Base-by-base conservation (phyloP, 2,888 invertebrate genomes). In the Tillus elongatus region DNA sequence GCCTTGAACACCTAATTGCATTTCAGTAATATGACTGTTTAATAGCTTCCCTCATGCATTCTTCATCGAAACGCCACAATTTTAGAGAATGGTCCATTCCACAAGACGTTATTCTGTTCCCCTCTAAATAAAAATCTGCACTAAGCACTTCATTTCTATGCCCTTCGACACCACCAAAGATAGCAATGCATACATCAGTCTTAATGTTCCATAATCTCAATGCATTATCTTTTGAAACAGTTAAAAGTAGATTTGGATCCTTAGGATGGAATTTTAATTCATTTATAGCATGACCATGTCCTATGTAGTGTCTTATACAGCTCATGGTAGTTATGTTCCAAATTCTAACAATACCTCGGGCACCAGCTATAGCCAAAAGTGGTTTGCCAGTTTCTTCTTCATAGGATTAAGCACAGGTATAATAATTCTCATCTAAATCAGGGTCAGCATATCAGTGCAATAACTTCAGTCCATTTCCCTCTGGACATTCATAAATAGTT, bases 21-120 rank as follows among this genome's bases (percentile, higher is more conserved):
- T 83, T 84, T 60, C 86, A 92, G 19, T 69, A 75, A 50, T 88
- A 90, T 4, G 93, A 95, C 39, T 82, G 79, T 49, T 79, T 79
- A 36, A 95, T 84, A 0, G 90, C 88, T 44, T 85, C 81, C 43
- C 81, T 73, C 70, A 95, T 86, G 4, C 79, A 79, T 0, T 84
- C 79, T 49, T 84, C 89, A 51, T 91, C 85, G 1, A 96, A 64
- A n/a, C 80, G 73, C 97, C 97, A 97, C 6, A 97, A 69, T 63
- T 95, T 95, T 3, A 97, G 67, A 0, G 93, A 93, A 62, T 98
- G 97, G 60, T 98, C 98, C 95, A 98, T 97, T 0, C 96, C 95
- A 58, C 95, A 93, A 0, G 96, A 95, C 72, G 95, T 89, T 30
- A 98, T 88, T 29, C 86, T 74, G 45, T 83, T 74, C 28, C 79